Conservation (phyloP, 2,113 vertebrate species). For the Calidris pugnax region DNA sequence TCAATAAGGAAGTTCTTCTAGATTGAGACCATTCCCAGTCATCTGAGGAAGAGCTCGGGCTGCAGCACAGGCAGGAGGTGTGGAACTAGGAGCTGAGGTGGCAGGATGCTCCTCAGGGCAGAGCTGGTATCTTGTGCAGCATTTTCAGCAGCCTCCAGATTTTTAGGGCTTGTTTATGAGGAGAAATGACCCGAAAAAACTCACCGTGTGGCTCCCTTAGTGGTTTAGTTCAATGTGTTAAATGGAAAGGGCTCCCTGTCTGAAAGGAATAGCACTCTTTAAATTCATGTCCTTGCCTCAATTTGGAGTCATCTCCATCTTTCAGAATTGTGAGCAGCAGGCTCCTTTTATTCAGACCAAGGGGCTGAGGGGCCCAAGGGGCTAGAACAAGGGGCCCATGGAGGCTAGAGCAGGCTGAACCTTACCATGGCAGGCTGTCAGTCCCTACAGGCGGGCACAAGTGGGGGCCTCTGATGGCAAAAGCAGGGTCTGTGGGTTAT, state of each 20-base stretch:
- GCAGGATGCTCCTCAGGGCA: neutral
- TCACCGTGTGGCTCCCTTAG: accelerated
- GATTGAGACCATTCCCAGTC: neutral
- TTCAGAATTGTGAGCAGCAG: neutral
- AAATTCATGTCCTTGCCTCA: neutral
- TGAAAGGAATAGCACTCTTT: neutral
- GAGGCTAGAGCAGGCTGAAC: neutral
- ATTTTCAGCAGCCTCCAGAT: neutral
- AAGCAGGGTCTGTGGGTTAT: neutral
- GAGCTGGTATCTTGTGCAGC: neutral
- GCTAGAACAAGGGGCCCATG: no score
- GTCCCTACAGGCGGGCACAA: accelerated
- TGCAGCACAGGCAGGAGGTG: neutral
- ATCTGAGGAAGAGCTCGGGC: neutral
- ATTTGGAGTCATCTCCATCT: neutral
- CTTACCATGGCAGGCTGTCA: accelerated
- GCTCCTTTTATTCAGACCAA: no score
- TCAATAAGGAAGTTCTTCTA: neutral
- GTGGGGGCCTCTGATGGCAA: neutral
- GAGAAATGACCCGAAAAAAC: neutral
- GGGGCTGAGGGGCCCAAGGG: no score
- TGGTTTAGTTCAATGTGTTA: neutral
- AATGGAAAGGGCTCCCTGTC: neutral
- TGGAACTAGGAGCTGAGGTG: neutral
- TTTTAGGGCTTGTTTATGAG: neutral